Evolutionary conservation across 2,113 vertebrate genomes (phyloP), one percentile per base, ranked within the genome.

Genomic region (Phyllostomus hastatus): DNA sequence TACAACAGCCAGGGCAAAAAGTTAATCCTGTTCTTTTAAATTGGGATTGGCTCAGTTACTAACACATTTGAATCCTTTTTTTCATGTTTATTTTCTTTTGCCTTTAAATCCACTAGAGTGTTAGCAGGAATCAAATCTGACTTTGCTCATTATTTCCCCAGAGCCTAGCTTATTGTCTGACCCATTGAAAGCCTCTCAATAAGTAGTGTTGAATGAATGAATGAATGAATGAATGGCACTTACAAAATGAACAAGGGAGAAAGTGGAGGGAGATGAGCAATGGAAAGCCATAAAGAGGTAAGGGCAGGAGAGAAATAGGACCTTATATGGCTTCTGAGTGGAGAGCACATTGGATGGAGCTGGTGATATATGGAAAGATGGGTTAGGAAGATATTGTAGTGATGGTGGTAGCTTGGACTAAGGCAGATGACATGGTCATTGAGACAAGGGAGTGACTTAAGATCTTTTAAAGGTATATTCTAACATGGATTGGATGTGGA

Each of bases 71-170:
- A 80, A 59, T 78, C 20, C 75, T 76, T 66, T 61, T 85, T 14
- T 26, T 64, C 61, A 7, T 67, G 16, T 78, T 22, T 86, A 38
- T 78, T 93, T n/a, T 70, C 10, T 22, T 93, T 95, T 88, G 59
- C n/a, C 43, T 93, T 95, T 96, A 72, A 91, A 85, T 41, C 43
- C 83, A 54, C 31, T 93, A 70, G 1, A 46, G 46, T 64, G 1
- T 43, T 93, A 69, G 38, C 41, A 91, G 46, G 43, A 88, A 83
- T 89, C 79, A 73, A 57, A 69, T 31, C 73, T 93, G 46, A 93
- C 70, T 96, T 90, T 95, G 59, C n/a, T 79, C 35, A 67, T 69
- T 73, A 38, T 79, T n/a, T 91, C 69, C 64, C n/a, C 17, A 69
- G 61, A 26, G 35, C 20, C 9, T 76, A 41, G 31, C 31, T 92